Base-by-base conservation (phyloP, 2,797 vertebrate genomes). In the Gambusia yucatana region DNA sequence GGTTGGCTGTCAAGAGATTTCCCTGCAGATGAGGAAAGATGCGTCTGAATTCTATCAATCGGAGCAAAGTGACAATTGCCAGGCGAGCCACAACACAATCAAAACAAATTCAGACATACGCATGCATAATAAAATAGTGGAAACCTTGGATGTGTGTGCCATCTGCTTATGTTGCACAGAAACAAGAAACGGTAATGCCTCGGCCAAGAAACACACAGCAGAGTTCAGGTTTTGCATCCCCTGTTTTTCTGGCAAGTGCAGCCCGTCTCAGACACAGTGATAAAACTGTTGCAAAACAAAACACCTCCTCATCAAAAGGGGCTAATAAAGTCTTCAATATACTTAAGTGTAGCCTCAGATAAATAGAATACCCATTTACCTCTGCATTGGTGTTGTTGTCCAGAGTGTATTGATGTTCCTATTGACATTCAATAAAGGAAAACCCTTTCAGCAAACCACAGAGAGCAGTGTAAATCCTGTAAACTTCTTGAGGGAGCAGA, bases 251-350 rank as follows among this genome's bases (percentile, higher is more conserved):
- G 89, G 87, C 86, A 39, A 86, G 84, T 82, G 46, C 90, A 86
- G 87, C 88, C 86, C 69, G 86, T 89, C 87, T 89, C 63, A 80
- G 90, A 87, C 86, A 85, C 84, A 30, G 86, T 88, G 93, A 92
- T 94, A 88, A 92, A 93, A 91, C 83, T 73, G 87, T 81, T 90
- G 77, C 92, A 92, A 94, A 94, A 94, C 91, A 91, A 92, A 93
- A 93, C 92, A 93, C 91, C 92, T 93, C 90, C 89, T 93, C 92
- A 93, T 94, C 91, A 92, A 91, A 94, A 85, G 83, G 77, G 80
- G 84, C 91, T 92, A 94, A 94, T 93, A 94, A 93, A 94, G 91
- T 94, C 91, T 93, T 93, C 94, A 94, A 93, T 94, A 93, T 88
- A 92, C 93, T 94, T 94, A 94, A 94, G 93, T 93, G 91, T 91